Evolutionary conservation across 1,140 invertebrate species (phyloP).

Genomic region (Bombus affinis): DNA sequence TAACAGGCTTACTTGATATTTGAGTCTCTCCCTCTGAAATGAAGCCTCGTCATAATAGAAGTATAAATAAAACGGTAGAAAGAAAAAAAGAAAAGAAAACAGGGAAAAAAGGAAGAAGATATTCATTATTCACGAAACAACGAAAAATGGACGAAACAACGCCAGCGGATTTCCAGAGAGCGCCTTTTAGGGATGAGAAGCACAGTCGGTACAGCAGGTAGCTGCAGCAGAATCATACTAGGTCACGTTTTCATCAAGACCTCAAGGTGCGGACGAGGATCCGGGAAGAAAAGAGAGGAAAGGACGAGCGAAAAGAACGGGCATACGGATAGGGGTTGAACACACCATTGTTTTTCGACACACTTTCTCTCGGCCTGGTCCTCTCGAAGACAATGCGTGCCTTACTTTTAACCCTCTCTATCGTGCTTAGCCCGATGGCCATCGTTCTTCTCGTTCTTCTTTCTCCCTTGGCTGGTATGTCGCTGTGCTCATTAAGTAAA

Average conservation of each 20-base stretch:
- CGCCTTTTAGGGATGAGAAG: conserved; percentile 8
- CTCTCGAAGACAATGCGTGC: conserved; percentile 62
- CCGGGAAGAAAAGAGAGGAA: background rate
- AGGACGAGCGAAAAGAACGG: conserved; percentile 7
- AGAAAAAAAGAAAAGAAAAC: background rate
- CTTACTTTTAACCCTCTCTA: conserved; percentile 58
- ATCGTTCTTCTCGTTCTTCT: background rate
- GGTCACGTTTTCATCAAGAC: conserved; percentile 73
- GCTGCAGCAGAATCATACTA: conserved; percentile 55
- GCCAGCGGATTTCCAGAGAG: background rate
- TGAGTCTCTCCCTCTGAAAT: background rate
- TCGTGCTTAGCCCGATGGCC: conserved; percentile 32
- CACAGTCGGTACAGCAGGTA: conserved; percentile 47
- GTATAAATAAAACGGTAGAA: background rate
- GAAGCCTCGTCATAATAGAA: background rate
- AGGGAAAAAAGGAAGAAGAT: background rate
- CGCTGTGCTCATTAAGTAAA: conserved; percentile 65
- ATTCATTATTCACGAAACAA: background rate
- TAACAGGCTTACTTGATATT: background rate
- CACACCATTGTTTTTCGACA: conserved; percentile 71
- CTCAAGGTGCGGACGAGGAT: conserved; percentile 44
- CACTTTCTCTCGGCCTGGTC: conserved; percentile 55
- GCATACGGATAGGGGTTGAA: conserved; percentile 30
- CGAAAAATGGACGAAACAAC: background rate
- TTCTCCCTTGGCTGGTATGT: background rate